Conservation (phyloP, 2,113 vertebrate species). For the Ranitomeya imitator region DNA sequence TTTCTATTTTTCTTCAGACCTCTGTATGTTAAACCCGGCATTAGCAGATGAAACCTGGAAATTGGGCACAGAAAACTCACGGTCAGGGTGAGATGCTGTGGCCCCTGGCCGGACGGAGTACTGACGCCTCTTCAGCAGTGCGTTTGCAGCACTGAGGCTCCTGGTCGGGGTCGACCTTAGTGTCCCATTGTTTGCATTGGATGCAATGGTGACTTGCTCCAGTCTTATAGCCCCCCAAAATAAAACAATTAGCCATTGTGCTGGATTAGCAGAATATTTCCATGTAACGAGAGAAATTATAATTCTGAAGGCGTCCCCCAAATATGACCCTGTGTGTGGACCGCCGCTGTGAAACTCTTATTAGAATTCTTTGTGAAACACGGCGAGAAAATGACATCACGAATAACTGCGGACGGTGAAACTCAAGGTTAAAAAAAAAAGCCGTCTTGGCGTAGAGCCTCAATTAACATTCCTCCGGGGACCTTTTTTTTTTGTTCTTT, state of each 20-base stretch:
- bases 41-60: too few species aligned
- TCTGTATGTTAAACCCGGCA: too few species aligned
- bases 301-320: background rate
- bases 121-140: too few species aligned
- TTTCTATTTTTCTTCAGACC: too few species aligned
- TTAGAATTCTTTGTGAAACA: slow-evolving; percentile 38
- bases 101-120: too few species aligned
- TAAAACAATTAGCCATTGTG: background rate
- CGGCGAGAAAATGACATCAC: slow-evolving; percentile 29
- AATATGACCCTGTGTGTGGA: background rate
- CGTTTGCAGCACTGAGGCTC: too few species aligned
- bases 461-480: slow-evolving; percentile 39
- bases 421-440: slow-evolving; percentile 46
- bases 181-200: background rate
- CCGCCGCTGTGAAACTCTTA: background rate
- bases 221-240: too few species aligned
- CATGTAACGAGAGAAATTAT: background rate
- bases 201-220: background rate
- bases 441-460: background rate
- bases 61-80: too few species aligned
- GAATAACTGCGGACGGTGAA: background rate
- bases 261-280: background rate
- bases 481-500: slow-evolving; percentile 1
- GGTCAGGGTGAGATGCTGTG: too few species aligned
- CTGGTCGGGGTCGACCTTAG: too few species aligned